Evolutionary conservation across 1,140 invertebrate species (phyloP).

Genomic region (Diploscapter pachys): DNA sequence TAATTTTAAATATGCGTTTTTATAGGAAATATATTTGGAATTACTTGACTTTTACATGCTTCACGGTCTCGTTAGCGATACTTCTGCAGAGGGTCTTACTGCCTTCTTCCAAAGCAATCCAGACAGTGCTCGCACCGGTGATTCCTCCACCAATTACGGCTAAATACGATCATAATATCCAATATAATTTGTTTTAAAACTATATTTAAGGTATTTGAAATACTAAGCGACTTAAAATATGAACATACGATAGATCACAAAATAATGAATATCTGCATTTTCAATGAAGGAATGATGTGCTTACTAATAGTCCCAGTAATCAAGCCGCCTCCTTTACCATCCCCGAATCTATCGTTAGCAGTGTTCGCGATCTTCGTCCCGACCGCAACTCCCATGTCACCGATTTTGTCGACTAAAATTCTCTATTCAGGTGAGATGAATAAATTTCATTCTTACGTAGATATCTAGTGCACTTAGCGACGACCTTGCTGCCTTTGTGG

Average conservation of each 20-base stretch:
- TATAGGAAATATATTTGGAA: not conserved
- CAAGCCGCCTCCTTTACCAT: constrained; percentile 34
- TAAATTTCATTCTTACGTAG: constrained; percentile 26
- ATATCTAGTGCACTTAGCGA: constrained; percentile 42
- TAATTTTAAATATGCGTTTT: not conserved
- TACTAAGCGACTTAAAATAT: not conserved
- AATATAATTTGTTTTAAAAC: not conserved
- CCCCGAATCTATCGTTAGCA: constrained; percentile 29
- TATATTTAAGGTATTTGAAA: not conserved
- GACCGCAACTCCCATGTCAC: constrained; percentile 40
- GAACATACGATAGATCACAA: not conserved
- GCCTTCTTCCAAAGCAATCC: constrained; percentile 41
- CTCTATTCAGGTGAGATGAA: not conserved
- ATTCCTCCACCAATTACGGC: constrained; percentile 41
- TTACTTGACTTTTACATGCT: constrained; percentile 36
- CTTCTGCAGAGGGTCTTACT: constrained; percentile 37
- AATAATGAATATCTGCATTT: not conserved
- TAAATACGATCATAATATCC: constrained; percentile 4
- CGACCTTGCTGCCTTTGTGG: constrained; percentile 40
- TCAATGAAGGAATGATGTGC: not conserved
- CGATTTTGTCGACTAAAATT: constrained; percentile 43
- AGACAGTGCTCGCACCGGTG: constrained; percentile 35
- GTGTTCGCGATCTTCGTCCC: constrained; percentile 36
- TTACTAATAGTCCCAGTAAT: constrained; percentile 32
- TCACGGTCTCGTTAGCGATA: constrained; percentile 41